Conservation (phyloP, 2,797 vertebrate genomes). For the Tapirus indicus region DNA sequence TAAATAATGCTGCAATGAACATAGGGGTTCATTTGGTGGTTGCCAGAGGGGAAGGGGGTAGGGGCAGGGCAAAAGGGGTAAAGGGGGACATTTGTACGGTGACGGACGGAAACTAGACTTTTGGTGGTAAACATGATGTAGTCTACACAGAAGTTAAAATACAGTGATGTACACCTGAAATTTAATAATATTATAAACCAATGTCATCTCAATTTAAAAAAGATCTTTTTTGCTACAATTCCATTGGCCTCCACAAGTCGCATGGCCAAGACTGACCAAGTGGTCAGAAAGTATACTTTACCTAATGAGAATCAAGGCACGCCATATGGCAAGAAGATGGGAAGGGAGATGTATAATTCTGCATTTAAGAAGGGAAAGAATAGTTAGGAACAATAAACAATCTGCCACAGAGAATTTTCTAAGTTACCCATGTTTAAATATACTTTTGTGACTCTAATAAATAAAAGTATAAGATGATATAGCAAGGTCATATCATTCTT, state of each 20-base stretch:
- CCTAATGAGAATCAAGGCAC: not conserved
- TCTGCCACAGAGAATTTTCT: not conserved
- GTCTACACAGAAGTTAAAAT: too few relatives aligned
- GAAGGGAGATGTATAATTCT: rapidly evolving
- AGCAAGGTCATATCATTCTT: constrained; percentile 49
- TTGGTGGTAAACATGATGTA: too few relatives aligned
- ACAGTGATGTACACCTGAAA: too few relatives aligned
- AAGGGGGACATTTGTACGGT: too few relatives aligned
- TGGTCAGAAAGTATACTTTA: not conserved
- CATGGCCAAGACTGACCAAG: not conserved
- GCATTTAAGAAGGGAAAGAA: not conserved
- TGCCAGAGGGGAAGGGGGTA: too few relatives aligned
- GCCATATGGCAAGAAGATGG: rapidly evolving
- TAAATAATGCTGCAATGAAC: too few relatives aligned
- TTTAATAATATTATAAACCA: too few relatives aligned
- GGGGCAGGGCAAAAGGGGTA: too few relatives aligned
- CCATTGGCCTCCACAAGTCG: not conserved
- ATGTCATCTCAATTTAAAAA: not conserved
- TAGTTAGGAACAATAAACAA: not conserved
- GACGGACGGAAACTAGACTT: too few relatives aligned
- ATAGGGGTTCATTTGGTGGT: too few relatives aligned
- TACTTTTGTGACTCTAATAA: not conserved
- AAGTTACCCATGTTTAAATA: not conserved
- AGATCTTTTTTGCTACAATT: not conserved
- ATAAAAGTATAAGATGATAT: not conserved